Percentiles rank a stretch among this genome's conserved stretches.
These are phyloP conservation scores for Balearica regulorum DNA, from an alignment of 2,797 vertebrate species.

Conservation along the genomic window DNA sequence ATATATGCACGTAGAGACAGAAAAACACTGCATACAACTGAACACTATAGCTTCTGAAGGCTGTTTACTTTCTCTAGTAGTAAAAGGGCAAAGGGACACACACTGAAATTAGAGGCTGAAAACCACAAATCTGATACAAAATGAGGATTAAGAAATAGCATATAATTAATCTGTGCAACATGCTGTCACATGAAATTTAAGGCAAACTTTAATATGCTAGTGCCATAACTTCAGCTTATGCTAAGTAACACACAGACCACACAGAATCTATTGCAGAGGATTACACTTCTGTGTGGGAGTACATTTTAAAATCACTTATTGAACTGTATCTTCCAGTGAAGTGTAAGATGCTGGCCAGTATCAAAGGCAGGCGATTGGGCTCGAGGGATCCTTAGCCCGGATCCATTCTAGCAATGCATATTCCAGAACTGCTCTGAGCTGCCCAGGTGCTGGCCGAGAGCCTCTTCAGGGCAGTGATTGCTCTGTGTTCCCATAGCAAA, in stretches of 20 bases:
- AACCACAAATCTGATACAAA: not conserved
- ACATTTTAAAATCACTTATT: not conserved
- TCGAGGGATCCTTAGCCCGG: not conserved
- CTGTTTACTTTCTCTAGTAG: not conserved
- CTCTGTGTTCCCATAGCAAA: not conserved
- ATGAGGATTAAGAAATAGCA: not conserved
- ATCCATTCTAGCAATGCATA: not conserved
- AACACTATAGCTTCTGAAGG: not conserved
- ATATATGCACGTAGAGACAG: not conserved
- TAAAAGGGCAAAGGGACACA: not conserved
- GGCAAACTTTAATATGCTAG: not conserved
- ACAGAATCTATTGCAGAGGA: not conserved
- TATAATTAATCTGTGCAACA: not conserved
- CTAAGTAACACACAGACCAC: not conserved
- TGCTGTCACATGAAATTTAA: not conserved
- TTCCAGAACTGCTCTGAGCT: not conserved
- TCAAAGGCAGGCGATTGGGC: not conserved
- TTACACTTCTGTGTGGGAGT: not conserved
- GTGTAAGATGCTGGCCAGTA: not conserved
- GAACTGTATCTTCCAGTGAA: not conserved
- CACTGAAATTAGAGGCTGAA: not conserved
- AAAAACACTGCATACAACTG: not conserved
- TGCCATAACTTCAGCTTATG: not conserved
- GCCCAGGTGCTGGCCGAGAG: not conserved
- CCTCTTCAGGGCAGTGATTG: not conserved